Evolutionary conservation across 2,797 vertebrate genomes (phyloP).

Genomic region (Halcyon chelicuti): DNA sequence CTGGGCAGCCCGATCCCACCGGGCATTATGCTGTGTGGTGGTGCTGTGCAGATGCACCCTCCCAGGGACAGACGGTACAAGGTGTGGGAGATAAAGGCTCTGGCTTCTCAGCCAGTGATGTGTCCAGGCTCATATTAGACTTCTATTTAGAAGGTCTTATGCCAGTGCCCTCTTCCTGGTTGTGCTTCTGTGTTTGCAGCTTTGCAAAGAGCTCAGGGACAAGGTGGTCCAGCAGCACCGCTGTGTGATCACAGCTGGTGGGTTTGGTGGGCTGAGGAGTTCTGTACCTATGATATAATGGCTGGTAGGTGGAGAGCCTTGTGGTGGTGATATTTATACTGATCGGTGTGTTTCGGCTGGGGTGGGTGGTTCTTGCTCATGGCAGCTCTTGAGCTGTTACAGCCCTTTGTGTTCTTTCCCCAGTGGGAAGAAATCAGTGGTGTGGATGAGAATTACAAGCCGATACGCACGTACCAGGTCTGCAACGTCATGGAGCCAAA

Average conservation of each 20-base stretch:
- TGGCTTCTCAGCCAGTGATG: neutral
- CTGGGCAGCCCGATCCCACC: neutral
- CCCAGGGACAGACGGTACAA: neutral
- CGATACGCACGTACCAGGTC: conserved; percentile 95
- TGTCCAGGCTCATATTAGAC: neutral
- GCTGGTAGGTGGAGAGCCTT: neutral
- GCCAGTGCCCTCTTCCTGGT: neutral
- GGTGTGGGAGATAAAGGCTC: neutral
- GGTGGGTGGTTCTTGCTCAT: neutral
- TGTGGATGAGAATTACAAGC: conserved; percentile 92
- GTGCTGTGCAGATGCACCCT: neutral
- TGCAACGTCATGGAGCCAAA: conserved; percentile 96
- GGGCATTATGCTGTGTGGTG: fast-evolving
- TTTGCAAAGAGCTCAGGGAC: neutral
- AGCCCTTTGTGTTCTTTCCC: conserved; percentile 17
- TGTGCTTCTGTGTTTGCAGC: fast-evolving
- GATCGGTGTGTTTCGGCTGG: neutral
- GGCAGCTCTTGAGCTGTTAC: neutral
- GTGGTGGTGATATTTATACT: neutral
- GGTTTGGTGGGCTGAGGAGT: neutral
- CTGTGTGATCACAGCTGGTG: neutral
- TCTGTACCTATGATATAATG: fast-evolving
- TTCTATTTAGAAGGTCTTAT: neutral
- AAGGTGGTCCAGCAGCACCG: neutral
- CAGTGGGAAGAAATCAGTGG: conserved; percentile 99